Evolutionary conservation across 2,888 invertebrate genomes (phyloP), one percentile per base, ranked within the genome.

Genomic region (Amblyjoppa fuscipennis): DNA sequence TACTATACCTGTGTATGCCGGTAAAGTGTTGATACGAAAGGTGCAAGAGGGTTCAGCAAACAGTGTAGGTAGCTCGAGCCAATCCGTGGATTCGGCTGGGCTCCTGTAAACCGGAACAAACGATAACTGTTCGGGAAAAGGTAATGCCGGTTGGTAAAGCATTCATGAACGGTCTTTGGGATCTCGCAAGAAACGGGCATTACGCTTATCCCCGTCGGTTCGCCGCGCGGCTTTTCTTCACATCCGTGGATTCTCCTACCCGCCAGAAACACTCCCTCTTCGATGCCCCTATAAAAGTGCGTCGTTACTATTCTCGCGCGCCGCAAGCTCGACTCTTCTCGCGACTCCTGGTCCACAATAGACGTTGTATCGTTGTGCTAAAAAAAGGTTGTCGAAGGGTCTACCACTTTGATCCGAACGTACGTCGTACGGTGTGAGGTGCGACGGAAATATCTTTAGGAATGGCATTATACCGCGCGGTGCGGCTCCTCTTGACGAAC

Each of bases 131-230:
- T 80, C 73, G 56, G 38, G 76, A 71, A 80, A 88, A 88, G 83
- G 87, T 87, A 87, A 87, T 85, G 84, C 77, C 20, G 64, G 31
- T 31, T 28, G 89, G 88, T 92, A 92, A 93, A 91, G 92, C 92
- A 92, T 93, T 92, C 92, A 91, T 91, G 92, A 92, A 91, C 88
- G 91, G 88, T 87, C 88, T 85, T 73, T 16, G 83, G 77, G 78
- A 88, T 88, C 83, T 76, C 87, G 86, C 87, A 88, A 90, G 91
- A 91, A 92, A 91, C 84, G 87, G 68, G 89, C 88, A 89, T 91
- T 91, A 90, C 87, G 87, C 81, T 83, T 81, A 89, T 83, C 86
- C 81, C 83, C 61, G 53, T 73, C 76, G 71, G 74, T 81, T 84
- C 71, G 81, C 84, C 41, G 56, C 78, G 81, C 61, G 56, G 61